phyloP scores from a whole-genome alignment of 1,140 invertebrate species.

The Drosophila oshimai region DNA sequence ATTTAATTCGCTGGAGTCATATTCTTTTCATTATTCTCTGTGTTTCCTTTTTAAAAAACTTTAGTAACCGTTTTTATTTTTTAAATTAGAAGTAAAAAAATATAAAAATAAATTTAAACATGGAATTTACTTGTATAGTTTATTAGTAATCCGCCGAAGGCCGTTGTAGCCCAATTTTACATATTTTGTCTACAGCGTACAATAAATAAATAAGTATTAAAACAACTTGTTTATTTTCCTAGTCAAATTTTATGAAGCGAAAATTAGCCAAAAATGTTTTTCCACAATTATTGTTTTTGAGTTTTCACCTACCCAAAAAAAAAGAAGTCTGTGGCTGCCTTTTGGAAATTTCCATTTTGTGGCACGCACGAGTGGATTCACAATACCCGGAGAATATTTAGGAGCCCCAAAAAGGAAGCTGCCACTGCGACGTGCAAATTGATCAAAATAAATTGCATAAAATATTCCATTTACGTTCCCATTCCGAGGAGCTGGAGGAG shows the following conservation, averaged over 20 bases:
- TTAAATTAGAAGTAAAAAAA: too few relatives aligned
- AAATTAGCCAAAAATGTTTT: not conserved
- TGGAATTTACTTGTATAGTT: too few relatives aligned
- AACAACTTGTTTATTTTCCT: too few relatives aligned
- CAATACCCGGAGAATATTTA: slow-evolving; percentile 60
- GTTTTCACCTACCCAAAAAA: not conserved
- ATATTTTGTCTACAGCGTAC: too few relatives aligned
- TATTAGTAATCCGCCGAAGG: too few relatives aligned
- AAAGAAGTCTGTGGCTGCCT: not conserved
- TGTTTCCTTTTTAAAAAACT: too few relatives aligned
- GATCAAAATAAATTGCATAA: slow-evolving; percentile 78
- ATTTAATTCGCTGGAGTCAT: too few relatives aligned
- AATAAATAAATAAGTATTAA: too few relatives aligned
- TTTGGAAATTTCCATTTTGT: slow-evolving; percentile 48
- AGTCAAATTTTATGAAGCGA: not conserved
- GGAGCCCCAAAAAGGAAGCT: slow-evolving; percentile 25
- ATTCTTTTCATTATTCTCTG: too few relatives aligned
- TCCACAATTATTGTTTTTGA: not conserved
- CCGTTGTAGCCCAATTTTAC: too few relatives aligned
- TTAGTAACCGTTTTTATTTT: too few relatives aligned
- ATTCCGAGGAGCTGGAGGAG: slow-evolving; percentile 8
- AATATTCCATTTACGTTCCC: slow-evolving; percentile 77
- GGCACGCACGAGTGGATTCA: slow-evolving; percentile 67
- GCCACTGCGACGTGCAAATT: slow-evolving; percentile 54
- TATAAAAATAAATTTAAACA: too few relatives aligned